Evolutionary conservation across 2,797 vertebrate species (phyloP).

Genomic region (Thunnus albacares): DNA sequence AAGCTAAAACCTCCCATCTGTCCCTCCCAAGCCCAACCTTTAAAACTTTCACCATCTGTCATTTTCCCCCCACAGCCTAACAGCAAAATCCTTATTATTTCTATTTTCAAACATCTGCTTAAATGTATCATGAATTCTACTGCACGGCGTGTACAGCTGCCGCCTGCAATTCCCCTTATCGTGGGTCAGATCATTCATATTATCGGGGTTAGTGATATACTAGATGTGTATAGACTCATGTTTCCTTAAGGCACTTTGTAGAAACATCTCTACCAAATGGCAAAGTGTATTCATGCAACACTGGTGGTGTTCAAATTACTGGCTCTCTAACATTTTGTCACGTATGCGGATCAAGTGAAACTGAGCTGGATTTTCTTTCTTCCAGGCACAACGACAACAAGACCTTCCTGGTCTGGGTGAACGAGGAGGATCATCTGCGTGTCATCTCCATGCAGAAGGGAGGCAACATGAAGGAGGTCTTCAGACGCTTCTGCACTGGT

Average conservation of each 20-base stretch:
- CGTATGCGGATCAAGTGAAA: background rate
- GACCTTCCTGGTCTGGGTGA: slow-evolving; percentile 98
- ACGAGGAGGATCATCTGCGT: slow-evolving; percentile 97
- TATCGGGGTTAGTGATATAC: background rate
- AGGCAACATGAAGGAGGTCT: slow-evolving; percentile 98
- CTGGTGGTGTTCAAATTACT: background rate
- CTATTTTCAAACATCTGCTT: slow-evolving; percentile 36
- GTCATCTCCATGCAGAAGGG: slow-evolving; percentile 99
- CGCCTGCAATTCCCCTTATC: background rate
- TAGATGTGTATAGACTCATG: background rate
- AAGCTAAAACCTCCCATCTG: slow-evolving; percentile 12
- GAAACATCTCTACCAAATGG: background rate
- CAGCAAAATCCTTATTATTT: slow-evolving; percentile 19
- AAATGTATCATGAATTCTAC: slow-evolving; percentile 4
- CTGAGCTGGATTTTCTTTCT: slow-evolving; percentile 6
- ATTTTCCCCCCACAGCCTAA: background rate
- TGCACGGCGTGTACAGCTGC: slow-evolving; percentile 17
- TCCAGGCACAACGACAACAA: slow-evolving; percentile 96
- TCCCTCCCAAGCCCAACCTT: background rate
- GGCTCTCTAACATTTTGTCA: background rate
- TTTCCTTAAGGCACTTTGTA: background rate
- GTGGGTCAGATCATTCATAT: background rate
- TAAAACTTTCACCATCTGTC: slow-evolving; percentile 17
- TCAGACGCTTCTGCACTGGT: slow-evolving; percentile 94
- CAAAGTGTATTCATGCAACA: background rate